Base-by-base conservation (phyloP, 2,113 vertebrate species). In the Sylvilagus bachmani region DNA sequence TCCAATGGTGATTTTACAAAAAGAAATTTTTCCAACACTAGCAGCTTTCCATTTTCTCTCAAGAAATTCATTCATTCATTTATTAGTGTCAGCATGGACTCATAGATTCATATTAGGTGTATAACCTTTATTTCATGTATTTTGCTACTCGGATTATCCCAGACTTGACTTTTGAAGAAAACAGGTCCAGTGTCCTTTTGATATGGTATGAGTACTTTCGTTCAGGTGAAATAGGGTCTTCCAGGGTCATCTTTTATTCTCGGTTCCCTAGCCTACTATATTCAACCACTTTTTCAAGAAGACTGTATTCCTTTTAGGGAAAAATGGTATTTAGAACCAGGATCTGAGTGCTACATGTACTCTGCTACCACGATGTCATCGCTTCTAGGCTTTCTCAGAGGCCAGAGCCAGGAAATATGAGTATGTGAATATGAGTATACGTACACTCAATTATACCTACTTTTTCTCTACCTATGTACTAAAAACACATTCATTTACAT, bases 291-390 rank as follows among this genome's bases (percentile, higher is more conserved):
- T 91, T 29, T 77, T 44, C 31, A 71, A 58, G 25, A 25, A 88
- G 19, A 7, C 29, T 12, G 36, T 81, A 79, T 79, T 91, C 21
- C 36, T 89, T 83, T 80, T n/a, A 62, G 7, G 69, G 36, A 29
- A 70, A 94, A 84, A 21, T 64, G 5, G 10, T 84, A 31, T 69
- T 86, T 80, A 84, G 55, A 94, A 80, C 38, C 6, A 79, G 44
- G 27, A 69, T 53, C 62, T 79, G 22, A 16, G 51, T 29, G 3
- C 36, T 90, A 25, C 10, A 11, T 78, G 25, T 89, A 19, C 49
- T 91, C 17, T 64, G 38, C 55, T 38, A 49, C 25, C n/a, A 51
- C 77, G 75, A n/a, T 75, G 22, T 55, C 2, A 17, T 58, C 36
- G 21, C 49, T 67, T 67, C n/a, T 27, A 71, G 62, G 19, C 13